Conservation (phyloP, 92 coral and sea anemone species). For the Palythoa grandis region DNA sequence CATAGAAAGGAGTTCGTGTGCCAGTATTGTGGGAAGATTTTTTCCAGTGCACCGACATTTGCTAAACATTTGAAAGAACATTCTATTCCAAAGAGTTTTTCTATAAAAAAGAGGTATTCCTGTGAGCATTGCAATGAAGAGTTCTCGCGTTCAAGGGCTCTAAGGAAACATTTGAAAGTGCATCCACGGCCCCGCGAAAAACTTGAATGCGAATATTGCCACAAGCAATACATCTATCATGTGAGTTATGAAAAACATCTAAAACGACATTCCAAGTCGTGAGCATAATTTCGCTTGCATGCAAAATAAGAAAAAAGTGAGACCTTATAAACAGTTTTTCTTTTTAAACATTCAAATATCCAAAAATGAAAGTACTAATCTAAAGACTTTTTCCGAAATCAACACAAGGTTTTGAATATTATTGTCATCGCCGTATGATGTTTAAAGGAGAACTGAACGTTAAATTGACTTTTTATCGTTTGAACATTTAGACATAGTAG, state of each 20-base stretch:
- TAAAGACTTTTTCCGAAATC: no score
- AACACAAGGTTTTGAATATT: no score
- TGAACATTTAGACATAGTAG: no score
- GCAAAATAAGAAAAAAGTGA: no score
- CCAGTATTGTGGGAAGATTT: constrained; percentile 7
- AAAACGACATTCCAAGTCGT: neutral
- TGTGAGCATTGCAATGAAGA: constrained; percentile 13
- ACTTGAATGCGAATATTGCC: neutral
- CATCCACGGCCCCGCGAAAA: neutral
- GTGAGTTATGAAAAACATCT: neutral
- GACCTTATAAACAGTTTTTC: no score
- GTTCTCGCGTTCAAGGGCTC: neutral
- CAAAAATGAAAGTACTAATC: no score
- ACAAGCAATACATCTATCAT: constrained; percentile 1
- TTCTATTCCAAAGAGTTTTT: neutral
- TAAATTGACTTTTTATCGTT: no score
- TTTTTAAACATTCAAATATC: no score
- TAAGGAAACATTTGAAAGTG: neutral
- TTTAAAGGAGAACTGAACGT: no score
- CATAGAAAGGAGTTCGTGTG: constrained; percentile 3
- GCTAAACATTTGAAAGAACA: constrained; percentile 16
- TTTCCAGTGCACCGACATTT: neutral
- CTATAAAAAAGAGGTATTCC: neutral
- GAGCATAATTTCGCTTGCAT: no score
- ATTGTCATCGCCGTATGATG: no score